phyloP scores from a whole-genome alignment of 2,797 vertebrate genomes.

The Caiman crocodilus region DNA sequence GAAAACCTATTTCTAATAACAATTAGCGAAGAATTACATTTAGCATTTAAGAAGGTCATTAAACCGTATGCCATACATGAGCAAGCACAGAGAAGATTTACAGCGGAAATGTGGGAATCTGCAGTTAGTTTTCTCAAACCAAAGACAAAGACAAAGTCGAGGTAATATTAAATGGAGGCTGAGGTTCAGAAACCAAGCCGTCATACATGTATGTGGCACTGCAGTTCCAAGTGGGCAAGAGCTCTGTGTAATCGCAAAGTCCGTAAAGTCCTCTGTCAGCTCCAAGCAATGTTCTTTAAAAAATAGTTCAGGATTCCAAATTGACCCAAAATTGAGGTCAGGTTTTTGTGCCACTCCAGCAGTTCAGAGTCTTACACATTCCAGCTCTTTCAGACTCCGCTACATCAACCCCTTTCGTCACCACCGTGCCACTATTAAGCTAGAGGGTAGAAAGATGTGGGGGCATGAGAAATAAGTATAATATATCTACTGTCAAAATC shows the following conservation, averaged over 20 bases:
- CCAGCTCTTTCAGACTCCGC: background rate
- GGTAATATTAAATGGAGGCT: background rate
- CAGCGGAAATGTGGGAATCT: background rate
- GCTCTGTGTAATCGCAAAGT: background rate
- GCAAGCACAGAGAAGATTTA: background rate
- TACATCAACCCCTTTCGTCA: background rate
- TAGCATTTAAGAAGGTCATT: constrained; percentile 40
- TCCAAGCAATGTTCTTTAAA: background rate
- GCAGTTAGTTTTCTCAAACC: background rate
- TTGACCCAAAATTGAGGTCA: background rate
- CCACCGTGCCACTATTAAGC: background rate
- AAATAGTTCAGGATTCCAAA: constrained; percentile 18
- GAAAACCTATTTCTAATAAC: constrained; percentile 61
- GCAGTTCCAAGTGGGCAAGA: background rate
- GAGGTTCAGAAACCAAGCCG: background rate
- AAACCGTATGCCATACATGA: background rate
- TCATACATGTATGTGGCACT: background rate
- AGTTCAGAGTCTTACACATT: background rate
- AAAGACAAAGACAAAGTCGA: background rate
- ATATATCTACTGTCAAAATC: background rate
- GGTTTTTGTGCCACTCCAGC: constrained; percentile 23
- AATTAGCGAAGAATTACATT: constrained; percentile 66
- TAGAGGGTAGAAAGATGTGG: background rate
- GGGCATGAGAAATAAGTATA: background rate
- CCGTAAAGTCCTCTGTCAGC: background rate